phyloP scores from a whole-genome alignment of 1,140 invertebrate species.

The Penaeus japonicus region DNA sequence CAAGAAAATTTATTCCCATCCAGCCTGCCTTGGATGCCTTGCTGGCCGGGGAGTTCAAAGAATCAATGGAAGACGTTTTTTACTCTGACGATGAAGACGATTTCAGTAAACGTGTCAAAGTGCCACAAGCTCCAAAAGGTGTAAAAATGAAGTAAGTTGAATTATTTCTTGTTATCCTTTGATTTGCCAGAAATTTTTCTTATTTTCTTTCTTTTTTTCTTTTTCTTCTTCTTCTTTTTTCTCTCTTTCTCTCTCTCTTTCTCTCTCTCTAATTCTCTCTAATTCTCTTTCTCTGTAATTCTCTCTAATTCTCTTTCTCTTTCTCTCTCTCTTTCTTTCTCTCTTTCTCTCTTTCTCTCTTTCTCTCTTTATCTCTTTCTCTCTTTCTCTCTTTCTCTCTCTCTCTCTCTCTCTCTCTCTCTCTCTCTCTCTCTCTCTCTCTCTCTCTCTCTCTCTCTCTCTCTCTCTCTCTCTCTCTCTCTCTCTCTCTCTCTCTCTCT shows the following conservation, averaged over 20 bases:
- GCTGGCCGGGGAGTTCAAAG: constrained; percentile 61
- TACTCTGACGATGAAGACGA: constrained; percentile 65
- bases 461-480: neutral
- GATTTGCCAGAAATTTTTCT: neutral
- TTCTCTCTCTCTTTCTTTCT: neutral
- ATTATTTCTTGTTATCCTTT: neutral
- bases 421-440: neutral
- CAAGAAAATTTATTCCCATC: neutral
- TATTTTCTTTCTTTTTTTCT: neutral
- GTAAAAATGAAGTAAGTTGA: constrained; percentile 65
- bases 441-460: neutral
- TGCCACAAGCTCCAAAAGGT: constrained; percentile 10
- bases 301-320: neutral
- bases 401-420: neutral
- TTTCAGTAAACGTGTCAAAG: constrained; percentile 7
- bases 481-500: neutral
- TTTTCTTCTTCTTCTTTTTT: neutral
- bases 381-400: neutral
- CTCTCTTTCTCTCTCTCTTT: neutral
- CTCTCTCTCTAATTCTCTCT: neutral
- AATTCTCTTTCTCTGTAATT: neutral
- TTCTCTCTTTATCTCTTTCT: neutral
- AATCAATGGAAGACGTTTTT: constrained; percentile 62
- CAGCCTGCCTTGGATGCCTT: constrained; percentile 66
- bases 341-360: neutral